phyloP scores from a whole-genome alignment of 2,888 invertebrate genomes.

The Lasiommata megera region DNA sequence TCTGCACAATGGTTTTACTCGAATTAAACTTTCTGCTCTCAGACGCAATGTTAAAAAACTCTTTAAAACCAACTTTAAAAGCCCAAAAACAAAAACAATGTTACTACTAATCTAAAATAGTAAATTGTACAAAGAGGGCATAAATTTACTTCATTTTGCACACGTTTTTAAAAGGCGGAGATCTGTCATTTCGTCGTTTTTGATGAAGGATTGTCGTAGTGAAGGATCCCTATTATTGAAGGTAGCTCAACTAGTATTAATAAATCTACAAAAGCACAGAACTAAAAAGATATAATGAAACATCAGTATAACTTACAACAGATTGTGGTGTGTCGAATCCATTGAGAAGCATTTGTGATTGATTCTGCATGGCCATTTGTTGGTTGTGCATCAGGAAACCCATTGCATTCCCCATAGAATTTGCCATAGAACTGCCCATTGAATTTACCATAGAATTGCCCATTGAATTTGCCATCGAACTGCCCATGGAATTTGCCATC shows the following conservation, averaged over 20 bases:
- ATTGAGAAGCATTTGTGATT: conserved; percentile 56
- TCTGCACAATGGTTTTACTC: conserved; percentile 40
- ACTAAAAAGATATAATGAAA: not conserved
- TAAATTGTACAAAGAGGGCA: no score
- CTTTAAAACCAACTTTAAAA: no score
- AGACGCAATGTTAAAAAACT: no score
- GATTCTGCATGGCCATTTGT: conserved; percentile 47
- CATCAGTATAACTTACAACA: conserved; percentile 50
- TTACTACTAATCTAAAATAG: no score
- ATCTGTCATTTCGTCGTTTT: no score
- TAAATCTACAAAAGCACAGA: no score
- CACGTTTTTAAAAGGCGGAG: no score
- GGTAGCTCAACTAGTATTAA: no score
- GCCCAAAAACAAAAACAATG: no score
- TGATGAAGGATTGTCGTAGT: no score
- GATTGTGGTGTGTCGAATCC: conserved; percentile 64
- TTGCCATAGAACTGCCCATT: conserved; percentile 27
- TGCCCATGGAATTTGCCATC: conserved; percentile 34
- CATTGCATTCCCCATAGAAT: conserved; percentile 27
- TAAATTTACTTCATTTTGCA: no score
- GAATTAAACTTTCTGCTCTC: not conserved
- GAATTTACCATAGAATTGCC: conserved; percentile 31
- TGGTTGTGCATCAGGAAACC: conserved; percentile 60
- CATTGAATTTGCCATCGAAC: conserved; percentile 29
- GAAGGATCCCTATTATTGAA: no score